These are phyloP conservation scores for Spermophilus dauricus DNA, from an alignment of 2,113 vertebrate species.

Conservation along the genomic window DNA sequence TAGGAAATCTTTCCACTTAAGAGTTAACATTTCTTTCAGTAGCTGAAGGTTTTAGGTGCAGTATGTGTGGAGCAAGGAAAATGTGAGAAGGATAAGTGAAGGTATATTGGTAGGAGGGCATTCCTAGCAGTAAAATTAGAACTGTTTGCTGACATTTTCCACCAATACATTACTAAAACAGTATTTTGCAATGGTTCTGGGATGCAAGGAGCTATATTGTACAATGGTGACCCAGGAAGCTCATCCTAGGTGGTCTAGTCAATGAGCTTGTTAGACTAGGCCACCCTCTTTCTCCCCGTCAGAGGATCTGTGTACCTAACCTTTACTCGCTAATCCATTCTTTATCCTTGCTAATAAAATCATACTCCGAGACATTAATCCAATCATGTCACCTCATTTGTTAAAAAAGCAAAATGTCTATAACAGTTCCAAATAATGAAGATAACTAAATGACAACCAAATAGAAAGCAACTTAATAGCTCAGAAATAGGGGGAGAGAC, in stretches of 20 bases:
- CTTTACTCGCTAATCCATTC: slow-evolving; percentile 17
- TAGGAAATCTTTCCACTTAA: background rate
- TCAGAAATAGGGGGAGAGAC: background rate
- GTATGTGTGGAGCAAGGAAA: background rate
- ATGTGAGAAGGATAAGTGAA: slow-evolving; percentile 15
- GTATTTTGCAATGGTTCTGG: slow-evolving; percentile 7
- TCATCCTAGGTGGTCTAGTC: background rate
- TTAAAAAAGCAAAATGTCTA: slow-evolving; percentile 22
- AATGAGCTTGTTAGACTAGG: background rate
- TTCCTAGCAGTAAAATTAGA: slow-evolving; percentile 20
- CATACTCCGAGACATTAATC: slow-evolving; percentile 42
- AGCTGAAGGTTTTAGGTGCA: slow-evolving; percentile 7
- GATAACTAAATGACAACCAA: background rate
- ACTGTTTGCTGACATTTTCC: background rate
- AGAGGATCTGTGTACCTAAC: background rate
- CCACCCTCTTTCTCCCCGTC: background rate
- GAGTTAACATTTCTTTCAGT: background rate
- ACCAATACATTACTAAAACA: background rate
- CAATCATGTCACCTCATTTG: slow-evolving; percentile 29
- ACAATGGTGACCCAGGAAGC: background rate
- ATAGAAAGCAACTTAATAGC: slow-evolving; percentile 48
- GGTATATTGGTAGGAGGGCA: background rate
- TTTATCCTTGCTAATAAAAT: slow-evolving; percentile 10
- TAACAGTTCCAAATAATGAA: slow-evolving; percentile 37
- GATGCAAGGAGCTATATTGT: background rate